Percentiles rank a stretch among this genome's conserved stretches.
Evolutionary conservation across 2,888 invertebrate genomes (phyloP).

Genomic region (Morpho deidamia): DNA sequence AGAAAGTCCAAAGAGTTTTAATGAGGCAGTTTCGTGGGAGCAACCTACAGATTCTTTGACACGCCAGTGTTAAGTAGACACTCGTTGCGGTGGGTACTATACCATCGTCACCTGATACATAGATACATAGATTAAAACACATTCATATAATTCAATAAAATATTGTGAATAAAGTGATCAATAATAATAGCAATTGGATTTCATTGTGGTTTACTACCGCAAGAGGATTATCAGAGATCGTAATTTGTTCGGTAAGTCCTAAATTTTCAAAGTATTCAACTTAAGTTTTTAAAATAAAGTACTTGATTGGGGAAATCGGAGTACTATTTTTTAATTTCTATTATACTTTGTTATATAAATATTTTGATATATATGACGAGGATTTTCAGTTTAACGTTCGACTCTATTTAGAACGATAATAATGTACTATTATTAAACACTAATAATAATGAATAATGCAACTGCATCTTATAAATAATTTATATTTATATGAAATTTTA

Average conservation of each 20-base stretch:
- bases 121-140: not conserved
- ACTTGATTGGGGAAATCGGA: too few relatives aligned
- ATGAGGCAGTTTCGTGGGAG: constrained; percentile 18
- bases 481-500: too few relatives aligned
- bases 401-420: too few relatives aligned
- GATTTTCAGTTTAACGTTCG: too few relatives aligned
- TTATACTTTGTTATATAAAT: too few relatives aligned
- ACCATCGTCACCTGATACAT: constrained; percentile 5
- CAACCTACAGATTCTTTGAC: constrained; percentile 20
- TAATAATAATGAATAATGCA: too few relatives aligned
- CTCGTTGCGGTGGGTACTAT: constrained; percentile 53
- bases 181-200: constrained; percentile 1
- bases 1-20: constrained; percentile 29
- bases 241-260: not conserved
- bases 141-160: not conserved
- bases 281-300: too few relatives aligned
- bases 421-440: too few relatives aligned
- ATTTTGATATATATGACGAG: too few relatives aligned
- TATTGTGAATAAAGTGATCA: not conserved
- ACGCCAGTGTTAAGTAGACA: constrained; percentile 55
- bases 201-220: not conserved
- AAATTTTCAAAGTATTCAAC: too few relatives aligned
- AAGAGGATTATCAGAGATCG: not conserved
- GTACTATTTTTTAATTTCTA: too few relatives aligned
- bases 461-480: too few relatives aligned